phyloP scores from a whole-genome alignment of 2,113 vertebrate genomes.

The Tachysurus fulvidraco region DNA sequence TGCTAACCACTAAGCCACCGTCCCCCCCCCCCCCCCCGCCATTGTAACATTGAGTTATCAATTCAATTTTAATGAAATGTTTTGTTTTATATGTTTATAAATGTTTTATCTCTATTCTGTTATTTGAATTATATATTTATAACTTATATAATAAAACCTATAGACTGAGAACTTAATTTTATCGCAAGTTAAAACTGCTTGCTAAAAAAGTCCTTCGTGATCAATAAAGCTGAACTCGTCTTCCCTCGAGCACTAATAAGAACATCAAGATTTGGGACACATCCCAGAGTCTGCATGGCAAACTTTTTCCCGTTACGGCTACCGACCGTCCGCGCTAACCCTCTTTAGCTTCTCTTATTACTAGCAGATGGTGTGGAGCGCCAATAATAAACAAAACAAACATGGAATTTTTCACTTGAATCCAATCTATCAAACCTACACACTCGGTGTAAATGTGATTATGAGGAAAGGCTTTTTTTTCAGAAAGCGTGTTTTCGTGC shows the following conservation, averaged over 20 bases:
- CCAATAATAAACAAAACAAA: constrained; percentile 53
- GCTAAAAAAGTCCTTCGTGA: not conserved
- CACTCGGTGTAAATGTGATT: constrained; percentile 46
- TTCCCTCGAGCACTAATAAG: not conserved
- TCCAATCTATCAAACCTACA: constrained; percentile 61
- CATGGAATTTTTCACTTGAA: constrained; percentile 58
- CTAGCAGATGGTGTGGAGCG: constrained; percentile 54
- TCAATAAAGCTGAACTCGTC: not conserved
- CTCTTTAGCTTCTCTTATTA: constrained; percentile 47
- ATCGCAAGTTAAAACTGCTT: not conserved
- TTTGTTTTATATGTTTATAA: no score
- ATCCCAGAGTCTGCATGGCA: not conserved
- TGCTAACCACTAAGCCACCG: no score
- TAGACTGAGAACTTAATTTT: not conserved
- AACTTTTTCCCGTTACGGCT: not conserved
- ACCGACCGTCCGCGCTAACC: not conserved
- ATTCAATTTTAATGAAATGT: not conserved
- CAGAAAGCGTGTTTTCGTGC: not conserved
- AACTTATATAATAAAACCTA: not conserved
- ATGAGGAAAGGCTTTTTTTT: constrained; percentile 57
- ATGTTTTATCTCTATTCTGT: not conserved
- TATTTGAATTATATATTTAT: not conserved
- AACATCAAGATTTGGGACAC: not conserved
- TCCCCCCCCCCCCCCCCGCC: no score
- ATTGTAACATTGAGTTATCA: no score